Percentiles rank a stretch among this genome's conserved stretches.
Evolutionary conservation across 2,113 vertebrate genomes (phyloP).

Genomic region (Hylia prasina): DNA sequence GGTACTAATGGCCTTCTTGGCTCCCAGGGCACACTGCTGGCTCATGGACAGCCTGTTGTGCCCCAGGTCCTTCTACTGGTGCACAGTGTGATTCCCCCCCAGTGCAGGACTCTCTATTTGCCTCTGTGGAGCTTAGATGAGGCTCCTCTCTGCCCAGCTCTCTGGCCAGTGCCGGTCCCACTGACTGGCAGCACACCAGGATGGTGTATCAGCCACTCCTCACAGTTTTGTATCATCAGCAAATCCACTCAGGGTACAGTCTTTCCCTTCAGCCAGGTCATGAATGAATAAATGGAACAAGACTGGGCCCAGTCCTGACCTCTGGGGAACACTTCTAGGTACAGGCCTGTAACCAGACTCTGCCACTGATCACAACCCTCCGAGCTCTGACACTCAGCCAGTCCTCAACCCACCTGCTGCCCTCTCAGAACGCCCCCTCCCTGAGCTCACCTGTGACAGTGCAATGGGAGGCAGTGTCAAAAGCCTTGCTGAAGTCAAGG

Average conservation of each 20-base stretch:
- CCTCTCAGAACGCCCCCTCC: background rate
- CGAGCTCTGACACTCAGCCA: background rate
- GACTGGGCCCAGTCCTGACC: background rate
- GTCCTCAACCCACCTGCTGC: background rate
- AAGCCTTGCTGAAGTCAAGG: background rate
- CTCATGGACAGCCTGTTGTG: background rate
- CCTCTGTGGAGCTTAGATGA: background rate
- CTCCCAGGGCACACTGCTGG: background rate
- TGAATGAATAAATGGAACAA: background rate
- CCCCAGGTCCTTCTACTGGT: background rate
- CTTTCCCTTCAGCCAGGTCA: background rate
- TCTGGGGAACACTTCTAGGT: no score
- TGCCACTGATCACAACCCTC: background rate
- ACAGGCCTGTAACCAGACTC: background rate
- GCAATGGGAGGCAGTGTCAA: background rate
- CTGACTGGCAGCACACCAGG: accelerated
- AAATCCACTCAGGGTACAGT: background rate
- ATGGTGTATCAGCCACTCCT: background rate
- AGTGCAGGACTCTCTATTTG: background rate
- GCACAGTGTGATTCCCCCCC: accelerated
- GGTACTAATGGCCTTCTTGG: no score
- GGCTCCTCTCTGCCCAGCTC: background rate
- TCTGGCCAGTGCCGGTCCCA: background rate
- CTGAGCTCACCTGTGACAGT: background rate
- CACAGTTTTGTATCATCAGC: background rate